Evolutionary conservation across 2,797 vertebrate species (phyloP).

Genomic region (Sebastes diaconus): DNA sequence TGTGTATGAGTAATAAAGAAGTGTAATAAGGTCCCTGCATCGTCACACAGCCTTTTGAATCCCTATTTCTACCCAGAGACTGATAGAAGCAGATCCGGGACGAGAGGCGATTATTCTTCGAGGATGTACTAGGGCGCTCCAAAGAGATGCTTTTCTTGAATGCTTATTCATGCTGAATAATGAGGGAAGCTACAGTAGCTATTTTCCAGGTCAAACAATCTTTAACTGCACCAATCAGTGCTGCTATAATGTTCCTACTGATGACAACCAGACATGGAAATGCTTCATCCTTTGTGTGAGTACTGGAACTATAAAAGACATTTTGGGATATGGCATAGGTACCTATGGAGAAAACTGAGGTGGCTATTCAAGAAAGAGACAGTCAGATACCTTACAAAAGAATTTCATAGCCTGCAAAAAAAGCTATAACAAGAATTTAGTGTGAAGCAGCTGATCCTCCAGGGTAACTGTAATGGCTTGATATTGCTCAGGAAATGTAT

Average conservation of each 20-base stretch:
- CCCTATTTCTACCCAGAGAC: constrained; percentile 24
- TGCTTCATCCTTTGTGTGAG: not conserved
- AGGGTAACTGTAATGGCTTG: not conserved
- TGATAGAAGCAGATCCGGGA: constrained; percentile 8
- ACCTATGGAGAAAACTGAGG: not conserved
- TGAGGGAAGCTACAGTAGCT: not conserved
- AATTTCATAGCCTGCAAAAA: not conserved
- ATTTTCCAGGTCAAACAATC: constrained; percentile 38
- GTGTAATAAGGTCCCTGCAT: constrained; percentile 28
- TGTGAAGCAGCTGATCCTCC: not conserved
- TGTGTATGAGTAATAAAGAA: constrained; percentile 26
- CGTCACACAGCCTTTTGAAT: constrained; percentile 13
- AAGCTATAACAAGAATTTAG: not conserved
- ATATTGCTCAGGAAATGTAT: not conserved
- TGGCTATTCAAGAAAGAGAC: not conserved
- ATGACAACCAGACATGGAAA: not conserved
- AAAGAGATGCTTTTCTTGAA: constrained; percentile 22
- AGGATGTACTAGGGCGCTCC: constrained; percentile 1
- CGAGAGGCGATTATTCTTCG: constrained; percentile 10
- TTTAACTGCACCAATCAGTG: constrained; percentile 6
- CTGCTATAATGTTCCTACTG: not conserved
- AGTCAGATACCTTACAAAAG: not conserved
- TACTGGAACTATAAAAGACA: not conserved
- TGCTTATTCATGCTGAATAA: constrained; percentile 51
- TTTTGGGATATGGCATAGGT: not conserved